Evolutionary conservation across 2,113 vertebrate genomes (phyloP), one percentile per base, ranked within the genome.

Genomic region (Ibidorhyncha struthersii): DNA sequence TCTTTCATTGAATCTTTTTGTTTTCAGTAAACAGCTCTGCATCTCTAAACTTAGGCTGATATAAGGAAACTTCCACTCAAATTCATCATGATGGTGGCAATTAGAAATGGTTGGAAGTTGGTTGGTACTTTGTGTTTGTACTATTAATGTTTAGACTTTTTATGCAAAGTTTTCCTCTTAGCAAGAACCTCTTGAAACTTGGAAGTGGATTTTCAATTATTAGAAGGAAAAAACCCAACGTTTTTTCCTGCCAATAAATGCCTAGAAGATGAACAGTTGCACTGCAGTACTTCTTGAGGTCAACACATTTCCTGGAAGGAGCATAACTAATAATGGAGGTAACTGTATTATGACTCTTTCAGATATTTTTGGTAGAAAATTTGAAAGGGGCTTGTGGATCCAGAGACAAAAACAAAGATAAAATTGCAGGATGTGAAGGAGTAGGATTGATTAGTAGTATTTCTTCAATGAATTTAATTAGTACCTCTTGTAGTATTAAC

Each of bases 11-110:
- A n/a, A 7, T 12, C 14, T 22, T 38, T 49, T 53, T 25, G 9
- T 25, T 70, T 74, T 27, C 83, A 62, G 17, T 50, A 18, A 80
- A 25, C 22, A 84, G 43, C 50, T 89, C 59, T 71, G 23, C n/a
- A 23, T 18, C 27, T 30, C 10, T 47, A 1, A 29, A 6, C 18
- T 27, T 26, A 7, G 25, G 49, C 56, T 40, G 50, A 21, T 25
- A 9, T 3, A 43, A 56, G 34, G 53, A 55, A 59, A 16, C 41
- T 38, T 50, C 34, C 16, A 8, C 26, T 84, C 25, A 14, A 22
- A 18, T 12, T 12, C 2, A 0, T 18, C 26, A 6, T 55, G 49
- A 43, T 10, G 29, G 20, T n/a, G 27, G 26, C 14, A 16, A 30
- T 21, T 23, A 14, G 58, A 49, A 52, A 2, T 6, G 6, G 3